These are phyloP conservation scores for Tychaedon coryphoeus DNA, from an alignment of 2,113 vertebrate genomes.

Conservation along the genomic window DNA sequence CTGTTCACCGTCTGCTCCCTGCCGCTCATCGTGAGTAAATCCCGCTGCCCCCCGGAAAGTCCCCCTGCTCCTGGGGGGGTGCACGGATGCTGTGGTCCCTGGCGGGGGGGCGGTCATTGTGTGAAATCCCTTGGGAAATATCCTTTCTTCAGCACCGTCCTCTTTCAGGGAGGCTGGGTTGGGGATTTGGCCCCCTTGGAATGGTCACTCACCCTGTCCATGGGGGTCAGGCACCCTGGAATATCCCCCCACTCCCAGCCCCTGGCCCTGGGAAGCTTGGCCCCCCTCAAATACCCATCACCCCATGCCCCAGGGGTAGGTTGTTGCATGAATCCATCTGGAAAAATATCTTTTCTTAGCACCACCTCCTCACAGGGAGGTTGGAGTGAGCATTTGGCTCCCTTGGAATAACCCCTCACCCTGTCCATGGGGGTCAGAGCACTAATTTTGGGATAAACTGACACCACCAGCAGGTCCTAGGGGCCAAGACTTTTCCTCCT, in stretches of 20 bases:
- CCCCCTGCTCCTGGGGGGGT: background rate
- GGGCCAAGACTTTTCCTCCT: background rate
- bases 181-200: background rate
- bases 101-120: accelerated
- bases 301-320: background rate
- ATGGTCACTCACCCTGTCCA: background rate
- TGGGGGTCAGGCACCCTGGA: background rate
- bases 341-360: background rate
- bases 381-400: accelerated
- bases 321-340: background rate
- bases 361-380: too few relatives aligned
- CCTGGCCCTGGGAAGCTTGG: background rate
- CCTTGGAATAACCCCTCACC: too few relatives aligned
- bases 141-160: background rate
- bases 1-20: conserved; percentile 78
- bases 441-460: background rate
- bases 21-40: conserved; percentile 76
- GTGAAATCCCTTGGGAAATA: background rate
- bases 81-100: accelerated
- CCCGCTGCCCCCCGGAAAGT: accelerated
- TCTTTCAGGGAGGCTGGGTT: background rate
- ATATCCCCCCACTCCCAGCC: background rate
- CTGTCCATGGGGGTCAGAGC: background rate
- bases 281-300: background rate
- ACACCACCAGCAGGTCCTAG: background rate